phyloP scores from a whole-genome alignment of 2,113 vertebrate genomes.

The Rhinopomastus cyanomelas region DNA sequence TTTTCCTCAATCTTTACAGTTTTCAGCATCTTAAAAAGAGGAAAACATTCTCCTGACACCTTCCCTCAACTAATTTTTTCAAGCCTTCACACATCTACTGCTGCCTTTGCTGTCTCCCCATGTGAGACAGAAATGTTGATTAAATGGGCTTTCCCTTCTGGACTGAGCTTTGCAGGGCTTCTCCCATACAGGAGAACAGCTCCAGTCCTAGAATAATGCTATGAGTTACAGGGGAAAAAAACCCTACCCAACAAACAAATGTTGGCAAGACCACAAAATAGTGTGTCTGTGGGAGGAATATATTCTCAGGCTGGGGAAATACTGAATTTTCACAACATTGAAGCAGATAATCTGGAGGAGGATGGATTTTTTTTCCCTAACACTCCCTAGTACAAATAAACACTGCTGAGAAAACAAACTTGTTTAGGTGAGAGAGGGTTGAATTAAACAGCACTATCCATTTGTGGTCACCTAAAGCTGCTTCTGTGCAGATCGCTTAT shows the following conservation, averaged over 20 bases:
- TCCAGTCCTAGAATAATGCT: background rate
- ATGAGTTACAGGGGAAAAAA: background rate
- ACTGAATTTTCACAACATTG: slow-evolving; percentile 60
- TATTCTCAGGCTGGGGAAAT: slow-evolving; percentile 55
- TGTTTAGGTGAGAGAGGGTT: slow-evolving; percentile 55
- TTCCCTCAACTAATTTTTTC: background rate
- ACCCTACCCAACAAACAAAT: background rate
- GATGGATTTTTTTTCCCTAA: slow-evolving; percentile 40
- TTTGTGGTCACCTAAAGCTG: slow-evolving; percentile 62
- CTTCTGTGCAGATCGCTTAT: slow-evolving; percentile 56
- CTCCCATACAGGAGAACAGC: background rate
- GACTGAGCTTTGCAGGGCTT: background rate
- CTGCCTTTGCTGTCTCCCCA: background rate
- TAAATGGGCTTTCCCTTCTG: background rate
- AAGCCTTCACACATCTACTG: background rate
- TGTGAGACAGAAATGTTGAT: background rate
- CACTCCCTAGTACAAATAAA: slow-evolving; percentile 62
- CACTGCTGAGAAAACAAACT: slow-evolving; percentile 54
- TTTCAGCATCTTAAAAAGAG: background rate
- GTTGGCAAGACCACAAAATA: slow-evolving; percentile 23
- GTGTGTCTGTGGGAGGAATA: slow-evolving; percentile 56
- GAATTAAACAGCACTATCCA: slow-evolving; percentile 56
- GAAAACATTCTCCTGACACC: background rate
- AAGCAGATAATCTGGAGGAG: slow-evolving; percentile 50
- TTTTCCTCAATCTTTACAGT: background rate